Evolutionary conservation across 2,888 invertebrate species (phyloP).

Genomic region (Strigamia maritima): DNA sequence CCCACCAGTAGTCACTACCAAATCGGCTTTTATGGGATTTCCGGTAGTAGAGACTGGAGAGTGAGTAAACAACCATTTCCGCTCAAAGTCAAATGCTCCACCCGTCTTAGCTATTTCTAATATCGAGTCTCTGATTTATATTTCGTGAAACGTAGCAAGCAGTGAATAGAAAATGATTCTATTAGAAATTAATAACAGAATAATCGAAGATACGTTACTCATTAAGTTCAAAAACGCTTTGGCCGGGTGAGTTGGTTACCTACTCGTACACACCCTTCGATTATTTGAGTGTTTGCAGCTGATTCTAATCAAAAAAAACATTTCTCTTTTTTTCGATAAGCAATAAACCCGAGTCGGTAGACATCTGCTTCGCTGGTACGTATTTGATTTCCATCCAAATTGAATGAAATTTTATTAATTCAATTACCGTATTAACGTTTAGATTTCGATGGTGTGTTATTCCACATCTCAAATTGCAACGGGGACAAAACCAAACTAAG

Average conservation of each 20-base stretch:
- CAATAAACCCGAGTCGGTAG: constrained; percentile 90
- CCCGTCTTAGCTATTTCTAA: background rate
- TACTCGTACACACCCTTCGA: background rate
- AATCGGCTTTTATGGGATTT: background rate
- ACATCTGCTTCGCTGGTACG: constrained; percentile 69
- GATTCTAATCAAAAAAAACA: background rate
- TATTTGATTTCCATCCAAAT: too few species aligned
- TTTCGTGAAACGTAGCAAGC: background rate
- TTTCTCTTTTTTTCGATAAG: constrained; percentile 59
- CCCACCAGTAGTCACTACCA: too few species aligned
- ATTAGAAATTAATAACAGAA: constrained; percentile 98
- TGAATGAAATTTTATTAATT: background rate
- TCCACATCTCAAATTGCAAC: constrained; percentile 95
- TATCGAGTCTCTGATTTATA: background rate
- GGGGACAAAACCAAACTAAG: constrained; percentile 95
- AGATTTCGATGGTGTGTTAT: constrained; percentile 98
- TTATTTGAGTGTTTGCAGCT: background rate
- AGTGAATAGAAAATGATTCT: constrained; percentile 70
- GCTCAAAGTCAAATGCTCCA: background rate
- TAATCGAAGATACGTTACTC: constrained; percentile 93
- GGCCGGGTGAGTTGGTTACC: constrained; percentile 76
- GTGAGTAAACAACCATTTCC: constrained; percentile 8
- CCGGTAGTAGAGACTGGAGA: background rate
- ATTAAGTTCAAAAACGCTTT: constrained; percentile 94
- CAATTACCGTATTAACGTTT: constrained; percentile 49